Base-by-base conservation (phyloP, 2,888 invertebrate species). In the Galeruca laticollis region DNA sequence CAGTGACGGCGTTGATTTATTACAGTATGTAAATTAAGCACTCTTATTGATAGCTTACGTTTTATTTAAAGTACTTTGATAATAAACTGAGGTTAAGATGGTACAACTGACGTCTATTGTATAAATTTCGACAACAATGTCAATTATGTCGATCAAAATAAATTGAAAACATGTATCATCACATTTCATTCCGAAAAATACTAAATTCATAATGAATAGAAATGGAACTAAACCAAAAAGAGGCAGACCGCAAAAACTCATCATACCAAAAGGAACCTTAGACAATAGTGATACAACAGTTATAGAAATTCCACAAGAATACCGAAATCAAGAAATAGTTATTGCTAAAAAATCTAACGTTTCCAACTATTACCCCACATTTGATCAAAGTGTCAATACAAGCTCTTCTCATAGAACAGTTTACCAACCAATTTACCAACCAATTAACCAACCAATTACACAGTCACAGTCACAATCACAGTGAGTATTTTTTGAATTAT, bases 201-300 rank as follows among this genome's bases (percentile, higher is more conserved):
- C 68, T 37, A 72, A 72, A 70, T 70, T 72, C 66, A 67, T 47
- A 63, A 72, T 69, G 69, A 43, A 31, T 49, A 62, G 35, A 64
- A 63, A 56, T 57, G 62, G 59, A 21, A 10, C 56, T 2, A 47
- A 63, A 59, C 43, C 18, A 49, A 68, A 69, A 60, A 35, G 60
- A 57, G 26, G 8, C 8, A 57, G 67, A 49, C 59, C 69, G 2
- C 81, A 82, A 70, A 81, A 82, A 72, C 75, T 83, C 56, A 77
- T 82, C 9, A 79, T 83, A 35, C 83, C 83, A 11, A 79, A 77
- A 75, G 84, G 82, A 11, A 78, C 81, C 69, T 79, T 84, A 20
- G 79, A 84, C 69, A 79, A 82, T 11, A 72, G 77, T 13, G 81
- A 82, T 66, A 82, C 81, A 2, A 82, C 83, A 6, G 76, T 84